A percentile compares a stretch with the other conserved stretches of the same genome.
Evolutionary conservation across 2,888 invertebrate species (phyloP).

Genomic region (Drosophila fulvimacula): DNA sequence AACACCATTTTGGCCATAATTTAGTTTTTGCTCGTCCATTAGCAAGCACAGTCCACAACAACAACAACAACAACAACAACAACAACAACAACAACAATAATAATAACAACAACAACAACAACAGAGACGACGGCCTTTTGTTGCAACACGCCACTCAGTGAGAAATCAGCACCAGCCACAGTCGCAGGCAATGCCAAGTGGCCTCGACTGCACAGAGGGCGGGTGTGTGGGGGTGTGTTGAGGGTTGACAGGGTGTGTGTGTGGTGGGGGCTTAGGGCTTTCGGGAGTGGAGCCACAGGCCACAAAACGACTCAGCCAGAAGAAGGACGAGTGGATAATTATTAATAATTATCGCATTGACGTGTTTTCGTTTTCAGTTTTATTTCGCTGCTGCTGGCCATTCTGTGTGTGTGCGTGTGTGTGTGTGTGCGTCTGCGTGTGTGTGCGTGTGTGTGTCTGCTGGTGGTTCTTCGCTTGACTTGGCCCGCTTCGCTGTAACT

Average conservation of each 20-base stretch:
- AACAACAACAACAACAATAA: slow-evolving; percentile 15
- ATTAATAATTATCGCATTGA: slow-evolving; percentile 81
- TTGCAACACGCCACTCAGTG: slow-evolving; percentile 74
- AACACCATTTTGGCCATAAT: slow-evolving; percentile 81
- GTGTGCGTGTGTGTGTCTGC: slow-evolving; percentile 18
- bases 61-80: slow-evolving; percentile 8
- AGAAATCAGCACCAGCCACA: slow-evolving; percentile 71
- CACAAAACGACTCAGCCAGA: slow-evolving; percentile 35
- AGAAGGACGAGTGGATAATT: slow-evolving; percentile 81
- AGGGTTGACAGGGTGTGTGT: neutral
- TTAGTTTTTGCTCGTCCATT: slow-evolving; percentile 79
- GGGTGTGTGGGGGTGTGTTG: neutral
- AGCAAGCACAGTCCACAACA: slow-evolving; percentile 60
- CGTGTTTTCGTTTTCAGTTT: slow-evolving; percentile 78
- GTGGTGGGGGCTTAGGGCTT: neutral
- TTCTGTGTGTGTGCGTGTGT: slow-evolving; percentile 17
- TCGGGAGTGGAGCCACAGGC: slow-evolving; percentile 19
- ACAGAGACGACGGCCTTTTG: slow-evolving; percentile 59
- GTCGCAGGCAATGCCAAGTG: slow-evolving; percentile 42
- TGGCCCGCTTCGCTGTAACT: slow-evolving; percentile 55
- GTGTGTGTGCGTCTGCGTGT: slow-evolving; percentile 18
- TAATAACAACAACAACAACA: neutral
- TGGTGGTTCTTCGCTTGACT: slow-evolving; percentile 40
- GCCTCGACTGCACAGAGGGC: slow-evolving; percentile 41
- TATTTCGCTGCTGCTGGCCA: slow-evolving; percentile 43